Conservation (phyloP, 1,140 invertebrate genomes). For the Marisa cornuarietis region DNA sequence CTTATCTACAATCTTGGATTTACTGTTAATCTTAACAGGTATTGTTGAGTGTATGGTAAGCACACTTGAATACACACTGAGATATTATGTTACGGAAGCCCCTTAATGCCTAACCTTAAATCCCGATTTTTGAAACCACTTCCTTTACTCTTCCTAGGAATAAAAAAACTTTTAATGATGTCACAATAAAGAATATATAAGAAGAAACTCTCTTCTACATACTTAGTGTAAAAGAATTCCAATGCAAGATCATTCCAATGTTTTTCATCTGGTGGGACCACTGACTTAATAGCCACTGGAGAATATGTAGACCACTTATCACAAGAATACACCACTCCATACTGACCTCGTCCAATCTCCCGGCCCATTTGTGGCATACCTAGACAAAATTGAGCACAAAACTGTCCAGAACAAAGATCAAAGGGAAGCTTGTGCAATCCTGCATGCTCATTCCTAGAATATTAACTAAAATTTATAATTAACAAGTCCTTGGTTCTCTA, state of each 20-base stretch:
- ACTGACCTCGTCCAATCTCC: slow-evolving; percentile 90
- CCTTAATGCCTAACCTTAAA: background rate
- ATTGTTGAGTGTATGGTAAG: no score
- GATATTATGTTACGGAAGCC: no score
- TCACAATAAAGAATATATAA: slow-evolving; percentile 3
- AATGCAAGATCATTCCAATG: slow-evolving; percentile 92
- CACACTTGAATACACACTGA: background rate
- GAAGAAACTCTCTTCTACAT: slow-evolving; percentile 23
- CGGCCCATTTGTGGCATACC: slow-evolving; percentile 81
- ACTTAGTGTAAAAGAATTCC: slow-evolving; percentile 81
- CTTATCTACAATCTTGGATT: no score
- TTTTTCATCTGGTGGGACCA: slow-evolving; percentile 88
- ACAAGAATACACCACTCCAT: slow-evolving; percentile 90
- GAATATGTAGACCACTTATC: slow-evolving; percentile 78
- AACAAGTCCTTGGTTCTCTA: no score
- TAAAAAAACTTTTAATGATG: background rate
- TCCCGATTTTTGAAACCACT: background rate
- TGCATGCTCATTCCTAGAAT: no score
- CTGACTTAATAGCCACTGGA: slow-evolving; percentile 88
- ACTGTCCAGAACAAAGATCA: background rate
- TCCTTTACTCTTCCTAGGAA: background rate
- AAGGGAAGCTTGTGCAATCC: background rate
- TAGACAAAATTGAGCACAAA: slow-evolving; percentile 39
- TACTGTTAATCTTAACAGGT: no score
- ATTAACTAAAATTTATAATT: no score